phyloP scores from a whole-genome alignment of 1,140 invertebrate species.

The Augochlora pura region DNA sequence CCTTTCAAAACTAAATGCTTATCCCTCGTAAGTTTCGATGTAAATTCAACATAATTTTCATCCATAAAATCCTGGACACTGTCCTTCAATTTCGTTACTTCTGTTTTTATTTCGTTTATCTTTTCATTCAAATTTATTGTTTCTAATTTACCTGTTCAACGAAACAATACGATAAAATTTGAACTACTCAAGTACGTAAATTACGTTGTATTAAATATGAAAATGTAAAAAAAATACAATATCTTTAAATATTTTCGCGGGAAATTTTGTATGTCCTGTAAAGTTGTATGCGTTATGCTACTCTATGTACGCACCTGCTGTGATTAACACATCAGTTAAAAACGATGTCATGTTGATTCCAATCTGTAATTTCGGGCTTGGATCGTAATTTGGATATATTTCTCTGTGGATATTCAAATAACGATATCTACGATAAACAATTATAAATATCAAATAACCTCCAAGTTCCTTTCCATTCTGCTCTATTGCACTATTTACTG shows the following conservation, averaged over 20 bases:
- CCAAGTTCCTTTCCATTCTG: not conserved
- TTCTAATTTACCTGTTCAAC: conserved; percentile 64
- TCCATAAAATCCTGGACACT: conserved; percentile 81
- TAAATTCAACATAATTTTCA: conserved; percentile 81
- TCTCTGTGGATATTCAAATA: no score
- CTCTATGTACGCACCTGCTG: conserved; percentile 61
- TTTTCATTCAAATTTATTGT: conserved; percentile 77
- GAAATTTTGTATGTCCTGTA: not conserved
- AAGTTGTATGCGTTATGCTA: conserved; percentile 1
- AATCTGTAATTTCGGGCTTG: not conserved
- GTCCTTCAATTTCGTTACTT: conserved; percentile 81
- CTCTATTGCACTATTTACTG: not conserved
- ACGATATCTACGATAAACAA: not conserved
- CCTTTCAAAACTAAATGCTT: conserved; percentile 78
- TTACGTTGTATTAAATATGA: no score
- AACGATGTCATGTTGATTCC: conserved; percentile 66
- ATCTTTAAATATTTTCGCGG: not conserved
- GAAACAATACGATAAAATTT: not conserved
- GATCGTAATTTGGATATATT: not conserved
- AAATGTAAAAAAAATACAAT: not conserved
- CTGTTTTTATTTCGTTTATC: conserved; percentile 80
- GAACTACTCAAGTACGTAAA: no score
- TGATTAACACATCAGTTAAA: conserved; percentile 64
- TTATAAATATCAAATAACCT: conserved; percentile 5
- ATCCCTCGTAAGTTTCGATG: conserved; percentile 79